Evolutionary conservation across 1,140 invertebrate genomes (phyloP).

Genomic region (Macrotrachela quadricornifera): DNA sequence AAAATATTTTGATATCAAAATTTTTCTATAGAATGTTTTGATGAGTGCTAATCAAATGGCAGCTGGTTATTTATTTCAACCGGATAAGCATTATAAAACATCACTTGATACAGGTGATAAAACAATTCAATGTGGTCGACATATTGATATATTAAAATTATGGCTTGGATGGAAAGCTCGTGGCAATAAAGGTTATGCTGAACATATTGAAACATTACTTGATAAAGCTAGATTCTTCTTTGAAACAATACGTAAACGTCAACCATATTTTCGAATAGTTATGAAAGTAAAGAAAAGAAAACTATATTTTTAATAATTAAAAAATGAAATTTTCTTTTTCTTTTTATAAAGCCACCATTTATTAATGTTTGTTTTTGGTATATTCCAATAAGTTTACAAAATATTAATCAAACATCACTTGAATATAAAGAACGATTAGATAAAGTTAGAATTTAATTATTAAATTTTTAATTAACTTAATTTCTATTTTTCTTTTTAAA

Average conservation of each 20-base stretch:
- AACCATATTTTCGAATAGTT: too few species aligned
- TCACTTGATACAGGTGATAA: slow-evolving; percentile 89
- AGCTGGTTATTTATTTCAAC: slow-evolving; percentile 94
- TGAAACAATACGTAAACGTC: neutral
- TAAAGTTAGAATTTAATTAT: slow-evolving; percentile 41
- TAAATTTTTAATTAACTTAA: slow-evolving; percentile 5
- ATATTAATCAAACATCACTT: slow-evolving; percentile 44
- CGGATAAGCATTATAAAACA: slow-evolving; percentile 93
- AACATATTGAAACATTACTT: slow-evolving; percentile 23
- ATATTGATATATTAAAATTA: slow-evolving; percentile 96
- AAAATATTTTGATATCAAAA: slow-evolving; percentile 8
- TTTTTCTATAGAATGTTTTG: slow-evolving; percentile 56
- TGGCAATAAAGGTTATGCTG: slow-evolving; percentile 24
- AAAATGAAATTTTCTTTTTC: too few species aligned
- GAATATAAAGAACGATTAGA: slow-evolving; percentile 54
- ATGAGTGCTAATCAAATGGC: slow-evolving; percentile 87
- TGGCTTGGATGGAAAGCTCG: slow-evolving; percentile 72
- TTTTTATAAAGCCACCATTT: slow-evolving; percentile 53
- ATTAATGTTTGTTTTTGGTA: slow-evolving; percentile 98
- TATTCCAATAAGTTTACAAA: slow-evolving; percentile 59
- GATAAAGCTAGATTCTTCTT: slow-evolving; percentile 12
- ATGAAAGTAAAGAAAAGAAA: too few species aligned
- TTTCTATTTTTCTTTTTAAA: slow-evolving; percentile 22
- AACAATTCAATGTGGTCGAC: slow-evolving; percentile 91
- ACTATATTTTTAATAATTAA: too few species aligned